Conservation (phyloP, 2,888 invertebrate species). For the Macroteleia sp. region DNA sequence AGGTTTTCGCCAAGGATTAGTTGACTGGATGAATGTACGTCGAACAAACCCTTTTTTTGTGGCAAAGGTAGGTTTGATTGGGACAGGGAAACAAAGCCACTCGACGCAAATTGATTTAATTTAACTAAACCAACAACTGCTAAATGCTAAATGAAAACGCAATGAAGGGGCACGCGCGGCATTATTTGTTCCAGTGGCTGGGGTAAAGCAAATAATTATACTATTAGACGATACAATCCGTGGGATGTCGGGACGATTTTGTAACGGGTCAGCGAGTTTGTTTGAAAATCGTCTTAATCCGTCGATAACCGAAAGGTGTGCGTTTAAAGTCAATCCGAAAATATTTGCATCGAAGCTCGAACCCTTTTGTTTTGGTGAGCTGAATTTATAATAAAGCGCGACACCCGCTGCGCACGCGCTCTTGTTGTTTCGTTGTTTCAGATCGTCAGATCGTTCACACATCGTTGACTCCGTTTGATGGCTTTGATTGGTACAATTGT, state of each 20-base stretch:
- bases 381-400: constrained; percentile 1
- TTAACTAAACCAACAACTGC: constrained; percentile 3
- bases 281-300: constrained; percentile 45
- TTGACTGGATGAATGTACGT: background rate
- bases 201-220: constrained; percentile 73
- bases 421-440: constrained; percentile 38
- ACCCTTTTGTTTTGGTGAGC: constrained; percentile 29
- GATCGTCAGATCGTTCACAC: constrained; percentile 69
- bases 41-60: background rate
- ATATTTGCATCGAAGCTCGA: constrained; percentile 12
- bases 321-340: background rate
- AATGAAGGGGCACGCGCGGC: constrained; percentile 69
- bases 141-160: background rate
- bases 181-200: constrained; percentile 65
- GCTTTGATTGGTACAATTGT: constrained; percentile 20
- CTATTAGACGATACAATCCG: constrained; percentile 76
- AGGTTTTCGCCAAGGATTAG: too few species aligned
- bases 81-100: constrained; percentile 2
- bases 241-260: constrained; percentile 70
- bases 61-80: constrained; percentile 9
- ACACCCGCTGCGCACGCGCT: constrained; percentile 26
- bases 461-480: constrained; percentile 68
- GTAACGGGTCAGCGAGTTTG: constrained; percentile 68
- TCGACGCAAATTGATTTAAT: constrained; percentile 12
- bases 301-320: constrained; percentile 5